phyloP scores from a whole-genome alignment of 2,113 vertebrate genomes.

The Anser brachyrhynchus region DNA sequence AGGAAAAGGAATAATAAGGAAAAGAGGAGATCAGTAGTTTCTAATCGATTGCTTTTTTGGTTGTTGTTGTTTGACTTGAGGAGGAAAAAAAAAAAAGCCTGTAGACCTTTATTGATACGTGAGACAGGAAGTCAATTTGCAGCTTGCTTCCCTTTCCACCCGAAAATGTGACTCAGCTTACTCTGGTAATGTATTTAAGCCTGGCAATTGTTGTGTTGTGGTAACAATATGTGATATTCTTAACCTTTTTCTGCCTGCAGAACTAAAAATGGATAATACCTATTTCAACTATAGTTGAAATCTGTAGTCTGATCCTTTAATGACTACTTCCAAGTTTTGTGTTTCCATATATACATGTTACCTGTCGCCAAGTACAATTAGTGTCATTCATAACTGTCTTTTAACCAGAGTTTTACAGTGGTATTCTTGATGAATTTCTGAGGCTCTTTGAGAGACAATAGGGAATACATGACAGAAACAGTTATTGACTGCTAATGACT shows the following conservation, averaged over 20 bases:
- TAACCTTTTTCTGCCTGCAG: background rate
- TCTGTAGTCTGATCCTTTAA: background rate
- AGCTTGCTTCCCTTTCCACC: constrained; percentile 43
- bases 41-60: background rate
- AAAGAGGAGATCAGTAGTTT: background rate
- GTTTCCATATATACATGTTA: background rate
- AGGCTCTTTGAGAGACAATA: background rate
- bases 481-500: background rate
- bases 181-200: constrained; percentile 39
- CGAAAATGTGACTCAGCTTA: constrained; percentile 5
- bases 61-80: background rate
- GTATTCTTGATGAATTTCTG: background rate
- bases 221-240: constrained; percentile 13
- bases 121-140: constrained; percentile 42
- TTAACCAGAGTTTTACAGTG: background rate
- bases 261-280: background rate
- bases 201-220: background rate
- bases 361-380: background rate
- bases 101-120: background rate
- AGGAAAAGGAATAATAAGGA: background rate
- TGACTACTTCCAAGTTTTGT: background rate
- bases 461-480: background rate
- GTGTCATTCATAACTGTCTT: background rate
- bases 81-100: background rate
- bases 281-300: background rate